These are phyloP conservation scores for Yoshiicerus persimilis DNA, from an alignment of 1,140 invertebrate genomes.

Conservation along the genomic window DNA sequence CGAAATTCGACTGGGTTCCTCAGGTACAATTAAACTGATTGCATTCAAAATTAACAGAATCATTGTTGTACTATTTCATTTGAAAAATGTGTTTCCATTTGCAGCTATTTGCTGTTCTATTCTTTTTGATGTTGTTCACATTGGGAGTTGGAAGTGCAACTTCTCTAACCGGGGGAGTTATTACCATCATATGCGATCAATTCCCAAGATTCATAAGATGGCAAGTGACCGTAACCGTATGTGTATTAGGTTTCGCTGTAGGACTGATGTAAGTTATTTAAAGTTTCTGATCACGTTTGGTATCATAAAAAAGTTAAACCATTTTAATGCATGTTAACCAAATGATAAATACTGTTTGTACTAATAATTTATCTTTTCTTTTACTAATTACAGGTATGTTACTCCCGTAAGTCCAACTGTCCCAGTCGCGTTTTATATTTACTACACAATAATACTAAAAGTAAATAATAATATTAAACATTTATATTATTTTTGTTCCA, in stretches of 20 bases:
- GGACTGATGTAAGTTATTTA: constrained; percentile 50
- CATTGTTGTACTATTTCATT: too few relatives aligned
- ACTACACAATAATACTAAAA: not conserved
- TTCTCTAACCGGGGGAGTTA: constrained; percentile 65
- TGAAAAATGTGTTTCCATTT: constrained; percentile 41
- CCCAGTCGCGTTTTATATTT: too few relatives aligned
- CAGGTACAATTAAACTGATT: constrained; percentile 62
- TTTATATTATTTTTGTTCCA: not conserved
- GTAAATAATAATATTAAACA: not conserved
- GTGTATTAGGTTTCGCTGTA: constrained; percentile 65
- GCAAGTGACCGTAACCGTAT: constrained; percentile 62
- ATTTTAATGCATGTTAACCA: too few relatives aligned
- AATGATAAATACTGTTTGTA: too few relatives aligned
- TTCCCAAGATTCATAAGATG: constrained; percentile 67
- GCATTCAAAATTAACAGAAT: too few relatives aligned
- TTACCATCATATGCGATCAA: constrained; percentile 69
- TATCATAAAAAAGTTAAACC: too few relatives aligned
- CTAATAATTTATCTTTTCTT: not conserved
- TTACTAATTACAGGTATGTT: not conserved
- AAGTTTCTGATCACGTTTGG: too few relatives aligned
- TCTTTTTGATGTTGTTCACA: constrained; percentile 58
- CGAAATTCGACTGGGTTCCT: constrained; percentile 73
- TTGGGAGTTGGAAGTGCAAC: constrained; percentile 49
- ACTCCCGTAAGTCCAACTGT: not conserved
- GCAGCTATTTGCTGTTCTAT: constrained; percentile 62